Evolutionary conservation across 2,888 invertebrate genomes (phyloP).

Genomic region (Oscheius sp.): DNA sequence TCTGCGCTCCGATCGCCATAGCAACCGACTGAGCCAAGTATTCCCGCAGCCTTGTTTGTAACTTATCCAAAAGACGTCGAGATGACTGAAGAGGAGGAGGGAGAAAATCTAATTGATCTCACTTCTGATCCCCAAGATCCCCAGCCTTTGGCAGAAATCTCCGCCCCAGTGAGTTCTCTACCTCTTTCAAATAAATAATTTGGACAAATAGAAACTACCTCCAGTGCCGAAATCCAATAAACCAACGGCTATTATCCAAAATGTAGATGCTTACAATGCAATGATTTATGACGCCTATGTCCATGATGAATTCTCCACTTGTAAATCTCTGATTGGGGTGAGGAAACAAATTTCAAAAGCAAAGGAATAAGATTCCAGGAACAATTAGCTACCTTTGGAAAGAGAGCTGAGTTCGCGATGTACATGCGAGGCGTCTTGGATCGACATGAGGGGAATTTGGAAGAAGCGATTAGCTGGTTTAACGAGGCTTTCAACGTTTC

Average conservation of each 20-base stretch:
- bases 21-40: no score
- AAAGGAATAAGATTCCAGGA: slow-evolving; percentile 37
- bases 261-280: slow-evolving; percentile 20
- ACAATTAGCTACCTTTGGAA: slow-evolving; percentile 42
- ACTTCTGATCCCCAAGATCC: no score
- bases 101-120: no score
- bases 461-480: slow-evolving; percentile 60
- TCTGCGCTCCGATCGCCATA: no score
- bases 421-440: slow-evolving; percentile 59
- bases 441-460: slow-evolving; percentile 58
- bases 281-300: slow-evolving; percentile 18
- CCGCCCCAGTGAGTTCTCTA: no score
- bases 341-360: background rate
- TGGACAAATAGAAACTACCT: background rate
- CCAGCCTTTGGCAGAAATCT: no score
- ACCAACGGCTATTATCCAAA: slow-evolving; percentile 2
- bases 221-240: background rate
- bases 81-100: no score
- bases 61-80: no score
- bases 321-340: slow-evolving; percentile 45
- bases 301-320: slow-evolving; percentile 46
- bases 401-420: slow-evolving; percentile 56
- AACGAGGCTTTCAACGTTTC: slow-evolving; percentile 45
- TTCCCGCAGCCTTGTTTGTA: no score
- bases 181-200: no score